A percentile compares a stretch with the other conserved stretches of the same genome.
These are phyloP conservation scores for Andrena bucephala DNA, from an alignment of 2,888 invertebrate genomes.

Conservation along the genomic window DNA sequence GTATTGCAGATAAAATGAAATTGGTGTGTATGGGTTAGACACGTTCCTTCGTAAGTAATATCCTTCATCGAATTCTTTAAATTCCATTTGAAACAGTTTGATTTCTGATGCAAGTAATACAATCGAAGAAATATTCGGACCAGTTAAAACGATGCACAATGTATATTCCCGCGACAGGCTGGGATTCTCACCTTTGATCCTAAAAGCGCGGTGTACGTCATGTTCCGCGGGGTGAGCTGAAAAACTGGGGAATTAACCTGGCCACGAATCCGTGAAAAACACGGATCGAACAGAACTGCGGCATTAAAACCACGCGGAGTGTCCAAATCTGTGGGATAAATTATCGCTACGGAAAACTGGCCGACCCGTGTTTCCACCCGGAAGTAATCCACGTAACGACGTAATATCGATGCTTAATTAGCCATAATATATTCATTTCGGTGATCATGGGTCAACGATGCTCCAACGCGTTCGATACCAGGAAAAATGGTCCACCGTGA, in stretches of 20 bases:
- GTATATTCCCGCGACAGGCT: not conserved
- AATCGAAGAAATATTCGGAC: not conserved
- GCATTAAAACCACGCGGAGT: constrained; percentile 24
- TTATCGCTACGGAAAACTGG: constrained; percentile 2
- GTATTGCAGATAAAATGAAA: too few relatives aligned
- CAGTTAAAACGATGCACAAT: not conserved
- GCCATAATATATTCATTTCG: constrained; percentile 21
- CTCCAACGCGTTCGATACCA: not conserved
- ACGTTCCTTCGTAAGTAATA: too few relatives aligned
- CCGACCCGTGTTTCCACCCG: not conserved
- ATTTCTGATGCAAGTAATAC: not conserved
- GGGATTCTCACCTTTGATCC: constrained; percentile 30
- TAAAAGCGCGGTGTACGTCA: constrained; percentile 12
- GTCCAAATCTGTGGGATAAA: not conserved
- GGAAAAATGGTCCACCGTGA: not conserved
- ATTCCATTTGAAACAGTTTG: not conserved
- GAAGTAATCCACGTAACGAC: constrained; percentile 11
- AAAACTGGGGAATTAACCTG: constrained; percentile 46
- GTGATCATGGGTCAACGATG: not conserved
- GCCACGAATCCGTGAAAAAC: constrained; percentile 41
- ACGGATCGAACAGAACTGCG: not conserved
- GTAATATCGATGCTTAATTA: constrained; percentile 29
- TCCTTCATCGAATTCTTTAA: too few relatives aligned
- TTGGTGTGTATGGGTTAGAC: too few relatives aligned
- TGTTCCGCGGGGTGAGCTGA: constrained; percentile 40